Conservation (phyloP, 2,888 invertebrate species). For the Macaria liturata region DNA sequence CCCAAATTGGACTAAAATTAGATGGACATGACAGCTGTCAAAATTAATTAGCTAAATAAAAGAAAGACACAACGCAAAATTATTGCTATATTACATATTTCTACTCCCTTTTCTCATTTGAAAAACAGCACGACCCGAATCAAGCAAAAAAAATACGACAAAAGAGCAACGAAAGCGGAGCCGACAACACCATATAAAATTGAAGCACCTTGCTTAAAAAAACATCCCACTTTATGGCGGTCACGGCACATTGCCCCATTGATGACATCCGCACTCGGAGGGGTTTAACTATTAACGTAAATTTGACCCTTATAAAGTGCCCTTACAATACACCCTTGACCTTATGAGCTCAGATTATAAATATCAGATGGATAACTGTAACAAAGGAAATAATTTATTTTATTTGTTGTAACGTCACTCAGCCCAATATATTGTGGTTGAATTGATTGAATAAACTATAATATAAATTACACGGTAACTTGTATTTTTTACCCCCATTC, state of each 20-base stretch:
- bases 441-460: too few species aligned
- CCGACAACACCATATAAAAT: constrained; percentile 12
- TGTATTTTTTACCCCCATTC: too few species aligned
- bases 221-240: constrained; percentile 25
- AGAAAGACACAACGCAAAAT: not conserved
- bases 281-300: constrained; percentile 42
- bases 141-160: not conserved
- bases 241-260: constrained; percentile 25
- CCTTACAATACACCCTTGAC: constrained; percentile 40
- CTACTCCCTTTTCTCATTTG: too few species aligned
- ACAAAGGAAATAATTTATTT: too few species aligned
- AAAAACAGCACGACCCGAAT: too few species aligned
- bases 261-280: constrained; percentile 29
- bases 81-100: not conserved
- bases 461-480: too few species aligned
- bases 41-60: not conserved
- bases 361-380: constrained; percentile 1
- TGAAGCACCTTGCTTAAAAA: constrained; percentile 20
- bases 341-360: constrained; percentile 22
- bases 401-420: too few species aligned
- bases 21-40: too few species aligned
- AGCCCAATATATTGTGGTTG: too few species aligned
- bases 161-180: not conserved
- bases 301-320: constrained; percentile 45
- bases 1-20: too few species aligned